Evolutionary conservation across 2,888 invertebrate species (phyloP), one percentile per base, ranked within the genome.

Genomic region (Stegophylla sp.): DNA sequence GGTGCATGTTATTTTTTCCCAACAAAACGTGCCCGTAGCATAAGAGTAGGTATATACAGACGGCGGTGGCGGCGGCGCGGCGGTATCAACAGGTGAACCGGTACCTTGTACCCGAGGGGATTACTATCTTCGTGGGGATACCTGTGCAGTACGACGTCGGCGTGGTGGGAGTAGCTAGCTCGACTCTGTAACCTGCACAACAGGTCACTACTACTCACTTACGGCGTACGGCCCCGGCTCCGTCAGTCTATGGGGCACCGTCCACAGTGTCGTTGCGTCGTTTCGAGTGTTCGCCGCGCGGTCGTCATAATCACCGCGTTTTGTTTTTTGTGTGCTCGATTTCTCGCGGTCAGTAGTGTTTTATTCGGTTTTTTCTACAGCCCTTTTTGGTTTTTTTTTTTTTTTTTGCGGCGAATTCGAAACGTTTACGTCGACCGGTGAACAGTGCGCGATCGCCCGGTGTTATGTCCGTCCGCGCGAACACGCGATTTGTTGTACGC

Each of bases 191-290:
- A 69, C 67, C 45, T 28, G 67, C 77, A 48, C 59, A 69, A 79
- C 77, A 79, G 77, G 77, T 79, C 69, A 61, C 77, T n/a, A n/a
- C n/a, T n/a, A n/a, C n/a, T n/a, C n/a, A n/a, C n/a, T n/a, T n/a
- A n/a, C n/a, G n/a, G n/a, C n/a, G n/a, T n/a, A n/a, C 23, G 28
- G 34, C 61, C 15, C 34, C 59, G 59, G 48, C 48, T 34, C 77
- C 77, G 61, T 69, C 77, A 79, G 77, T 79, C 69, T 79, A 69
- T 45, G 76, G 76, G 76, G n/a, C 76, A 76, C 76, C 76, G 43
- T 53, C 23, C 64, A 64, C 64, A 10, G 56, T 5, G 26, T 61
- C 20, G 73, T 17, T 7, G 56, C 43, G 34, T 64, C 26, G 20
- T 64, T 10, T 0, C 23, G 17, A 3, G 34, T 13, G 7, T 3